Conservation (phyloP, 2,888 invertebrate species). For the Melinaea menophilus region DNA sequence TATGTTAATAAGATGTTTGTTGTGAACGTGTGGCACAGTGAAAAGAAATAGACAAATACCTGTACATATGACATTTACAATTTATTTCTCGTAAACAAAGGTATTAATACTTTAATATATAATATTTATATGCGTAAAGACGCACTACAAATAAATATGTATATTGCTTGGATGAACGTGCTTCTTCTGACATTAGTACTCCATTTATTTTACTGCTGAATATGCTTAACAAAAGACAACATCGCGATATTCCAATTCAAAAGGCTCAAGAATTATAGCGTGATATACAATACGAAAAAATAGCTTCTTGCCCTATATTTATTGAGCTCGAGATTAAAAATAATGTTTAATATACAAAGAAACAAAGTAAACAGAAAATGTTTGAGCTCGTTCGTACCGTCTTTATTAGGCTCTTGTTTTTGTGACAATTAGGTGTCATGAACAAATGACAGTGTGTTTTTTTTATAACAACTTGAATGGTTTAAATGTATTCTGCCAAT, state of each 20-base stretch:
- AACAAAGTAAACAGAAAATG: conserved; percentile 6
- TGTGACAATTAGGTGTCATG: conserved; percentile 4
- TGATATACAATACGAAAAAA: conserved; percentile 31
- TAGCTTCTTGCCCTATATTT: conserved; percentile 33
- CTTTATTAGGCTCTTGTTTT: not conserved
- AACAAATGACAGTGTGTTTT: not conserved
- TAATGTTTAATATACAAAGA: conserved; percentile 19
- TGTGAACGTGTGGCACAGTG: too few species aligned
- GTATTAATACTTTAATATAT: too few species aligned
- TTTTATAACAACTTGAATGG: not conserved
- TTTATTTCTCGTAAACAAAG: too few species aligned
- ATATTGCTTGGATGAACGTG: conserved; percentile 10
- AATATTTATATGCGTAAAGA: not conserved
- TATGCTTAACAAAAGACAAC: conserved; percentile 29
- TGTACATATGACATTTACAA: too few species aligned
- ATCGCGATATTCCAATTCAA: conserved; percentile 28
- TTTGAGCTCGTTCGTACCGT: conserved; percentile 2
- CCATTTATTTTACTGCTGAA: conserved; percentile 25
- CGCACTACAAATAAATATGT: conserved; percentile 7
- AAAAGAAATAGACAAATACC: too few species aligned
- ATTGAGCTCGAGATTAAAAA: conserved; percentile 34
- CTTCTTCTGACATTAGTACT: conserved; percentile 18
- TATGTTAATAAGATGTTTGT: too few species aligned
- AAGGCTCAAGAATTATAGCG: conserved; percentile 28
- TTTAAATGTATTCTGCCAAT: too few species aligned